Evolutionary conservation across 2,113 vertebrate species (phyloP).

Genomic region (Ptilorrhoa leucosticta): DNA sequence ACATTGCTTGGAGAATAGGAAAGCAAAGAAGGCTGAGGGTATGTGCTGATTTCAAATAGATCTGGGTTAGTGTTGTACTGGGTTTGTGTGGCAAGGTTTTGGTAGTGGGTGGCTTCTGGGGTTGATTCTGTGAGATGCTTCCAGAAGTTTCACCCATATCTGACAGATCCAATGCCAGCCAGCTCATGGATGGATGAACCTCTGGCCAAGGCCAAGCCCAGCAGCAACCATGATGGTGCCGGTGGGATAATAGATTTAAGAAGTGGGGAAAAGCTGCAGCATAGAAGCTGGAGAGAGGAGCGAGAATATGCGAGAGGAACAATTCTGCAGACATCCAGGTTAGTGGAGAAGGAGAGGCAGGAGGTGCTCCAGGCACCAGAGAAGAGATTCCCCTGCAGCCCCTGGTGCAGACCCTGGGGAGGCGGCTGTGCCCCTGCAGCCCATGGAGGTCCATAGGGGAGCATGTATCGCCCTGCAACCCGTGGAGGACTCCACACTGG

Average conservation of each 20-base stretch:
- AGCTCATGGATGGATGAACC: not conserved
- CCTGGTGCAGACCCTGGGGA: not conserved
- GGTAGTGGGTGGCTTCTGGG: not conserved
- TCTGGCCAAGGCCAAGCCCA: not conserved
- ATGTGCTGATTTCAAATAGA: not conserved
- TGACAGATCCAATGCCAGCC: not conserved
- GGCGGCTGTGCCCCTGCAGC: not conserved
- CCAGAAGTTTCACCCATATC: not conserved
- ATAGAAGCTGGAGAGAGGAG: not conserved
- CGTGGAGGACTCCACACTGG: not conserved
- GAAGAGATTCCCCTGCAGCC: not conserved
- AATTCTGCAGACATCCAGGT: not conserved
- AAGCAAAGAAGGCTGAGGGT: not conserved
- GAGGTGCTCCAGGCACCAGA: accelerated
- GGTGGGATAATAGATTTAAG: not conserved
- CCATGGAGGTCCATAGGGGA: not conserved
- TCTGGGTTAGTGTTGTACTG: not conserved
- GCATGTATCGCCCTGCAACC: not conserved
- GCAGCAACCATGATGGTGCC: not conserved
- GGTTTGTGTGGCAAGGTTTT: not conserved
- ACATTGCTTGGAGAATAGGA: not conserved
- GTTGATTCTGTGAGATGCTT: not conserved
- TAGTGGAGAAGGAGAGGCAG: not conserved
- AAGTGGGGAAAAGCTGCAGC: not conserved
- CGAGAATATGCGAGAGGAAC: not conserved